phyloP scores from a whole-genome alignment of 2,113 vertebrate genomes.

The Isichthys henryi region DNA sequence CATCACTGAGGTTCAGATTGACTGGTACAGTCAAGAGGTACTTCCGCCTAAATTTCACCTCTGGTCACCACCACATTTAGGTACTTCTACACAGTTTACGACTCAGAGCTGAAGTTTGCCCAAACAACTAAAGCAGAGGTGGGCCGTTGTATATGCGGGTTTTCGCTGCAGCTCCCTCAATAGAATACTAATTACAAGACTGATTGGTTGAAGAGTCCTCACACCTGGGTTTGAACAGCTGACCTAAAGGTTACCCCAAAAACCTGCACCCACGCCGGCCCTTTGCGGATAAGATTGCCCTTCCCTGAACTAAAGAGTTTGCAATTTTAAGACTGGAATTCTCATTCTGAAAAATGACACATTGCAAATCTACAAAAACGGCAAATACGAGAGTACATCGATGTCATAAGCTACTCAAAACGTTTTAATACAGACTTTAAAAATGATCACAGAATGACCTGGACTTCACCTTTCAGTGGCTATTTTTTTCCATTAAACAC shows the following conservation, averaged over 20 bases:
- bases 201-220: too few relatives aligned
- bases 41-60: background rate
- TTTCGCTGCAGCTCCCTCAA: too few relatives aligned
- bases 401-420: background rate
- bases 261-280: too few relatives aligned
- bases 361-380: background rate
- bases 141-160: too few relatives aligned
- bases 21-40: background rate
- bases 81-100: background rate
- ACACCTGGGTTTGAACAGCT: too few relatives aligned
- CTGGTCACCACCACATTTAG: background rate
- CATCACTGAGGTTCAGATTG: background rate
- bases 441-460: background rate
- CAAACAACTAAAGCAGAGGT: background rate
- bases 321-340: background rate
- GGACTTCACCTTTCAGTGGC: background rate
- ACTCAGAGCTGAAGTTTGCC: background rate
- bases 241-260: too few relatives aligned
- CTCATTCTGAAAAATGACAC: background rate
- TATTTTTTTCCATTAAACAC: background rate
- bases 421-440: background rate
- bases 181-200: too few relatives aligned
- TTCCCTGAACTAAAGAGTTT: background rate
- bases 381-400: background rate
- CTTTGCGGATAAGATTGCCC: too few relatives aligned